Percentiles rank a stretch among this genome's conserved stretches.
phyloP scores from a whole-genome alignment of 2,888 invertebrate species.

The Biston stratarius region DNA sequence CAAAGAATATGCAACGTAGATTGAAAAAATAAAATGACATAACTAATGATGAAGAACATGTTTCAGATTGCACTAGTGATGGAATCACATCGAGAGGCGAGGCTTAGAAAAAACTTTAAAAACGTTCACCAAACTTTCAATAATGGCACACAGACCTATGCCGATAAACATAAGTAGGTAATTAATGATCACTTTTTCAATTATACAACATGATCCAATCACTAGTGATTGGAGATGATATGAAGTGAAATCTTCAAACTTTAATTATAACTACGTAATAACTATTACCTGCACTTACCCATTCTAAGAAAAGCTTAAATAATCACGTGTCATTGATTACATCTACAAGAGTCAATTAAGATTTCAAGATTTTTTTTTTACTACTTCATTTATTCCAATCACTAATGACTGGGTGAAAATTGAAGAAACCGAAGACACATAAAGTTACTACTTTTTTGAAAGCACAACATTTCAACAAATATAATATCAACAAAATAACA shows the following conservation, averaged over 20 bases:
- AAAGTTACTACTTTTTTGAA: slow-evolving; percentile 18
- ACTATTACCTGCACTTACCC: slow-evolving; percentile 13
- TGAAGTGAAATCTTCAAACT: slow-evolving; percentile 5
- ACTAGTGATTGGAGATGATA: slow-evolving; percentile 50
- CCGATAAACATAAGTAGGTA: slow-evolving; percentile 21
- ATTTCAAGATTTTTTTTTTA: neutral
- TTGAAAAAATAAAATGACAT: slow-evolving; percentile 8
- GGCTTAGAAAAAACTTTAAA: slow-evolving; percentile 21
- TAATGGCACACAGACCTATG: slow-evolving; percentile 18
- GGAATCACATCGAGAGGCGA: slow-evolving; percentile 45
- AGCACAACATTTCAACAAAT: neutral
- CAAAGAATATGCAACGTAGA: slow-evolving; percentile 15
- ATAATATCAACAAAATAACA: neutral
- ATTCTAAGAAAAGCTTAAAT: slow-evolving; percentile 5
- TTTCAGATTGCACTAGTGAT: slow-evolving; percentile 52
- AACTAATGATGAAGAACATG: slow-evolving; percentile 13
- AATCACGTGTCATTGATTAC: neutral
- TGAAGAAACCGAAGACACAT: slow-evolving; percentile 30
- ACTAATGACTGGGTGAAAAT: slow-evolving; percentile 49
- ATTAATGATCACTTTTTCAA: slow-evolving; percentile 31
- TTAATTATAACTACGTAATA: slow-evolving; percentile 9
- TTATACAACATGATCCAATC: slow-evolving; percentile 39
- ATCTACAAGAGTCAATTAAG: neutral
- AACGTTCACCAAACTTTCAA: slow-evolving; percentile 11
- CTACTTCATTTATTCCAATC: slow-evolving; percentile 43